A percentile compares a stretch with the other conserved stretches of the same genome.
Conservation (phyloP, 2,888 invertebrate species). For the Epistrophe grossulariae region DNA sequence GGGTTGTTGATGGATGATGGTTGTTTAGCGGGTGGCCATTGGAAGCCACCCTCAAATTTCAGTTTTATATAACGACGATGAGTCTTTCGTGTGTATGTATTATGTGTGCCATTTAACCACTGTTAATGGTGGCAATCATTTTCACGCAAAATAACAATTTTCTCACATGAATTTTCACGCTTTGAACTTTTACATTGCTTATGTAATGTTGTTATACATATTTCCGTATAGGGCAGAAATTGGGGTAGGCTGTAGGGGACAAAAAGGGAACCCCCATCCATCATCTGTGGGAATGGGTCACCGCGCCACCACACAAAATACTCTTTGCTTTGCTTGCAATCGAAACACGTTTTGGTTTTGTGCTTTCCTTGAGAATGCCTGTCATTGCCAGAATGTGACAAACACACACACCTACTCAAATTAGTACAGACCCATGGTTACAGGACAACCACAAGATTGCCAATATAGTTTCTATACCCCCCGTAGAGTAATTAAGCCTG, state of each 20-base stretch:
- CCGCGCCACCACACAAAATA: neutral
- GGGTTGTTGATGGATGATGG: slow-evolving; percentile 26
- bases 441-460: slow-evolving; percentile 40
- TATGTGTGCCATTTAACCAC: slow-evolving; percentile 65
- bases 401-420: neutral
- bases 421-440: neutral
- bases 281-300: slow-evolving; percentile 22
- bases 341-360: neutral
- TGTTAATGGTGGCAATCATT: slow-evolving; percentile 70
- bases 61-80: slow-evolving; percentile 17
- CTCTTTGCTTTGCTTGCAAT: neutral
- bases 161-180: slow-evolving; percentile 59
- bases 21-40: slow-evolving; percentile 19
- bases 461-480: slow-evolving; percentile 54
- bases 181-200: slow-evolving; percentile 28
- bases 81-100: slow-evolving; percentile 35
- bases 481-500: slow-evolving; percentile 64
- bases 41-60: neutral
- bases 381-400: slow-evolving; percentile 56
- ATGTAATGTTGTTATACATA: neutral
- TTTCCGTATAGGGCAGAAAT: neutral
- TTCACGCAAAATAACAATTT: slow-evolving; percentile 73
- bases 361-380: slow-evolving; percentile 53
- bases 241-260: neutral
- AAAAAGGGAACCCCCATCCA: neutral